These are phyloP conservation scores for Sarcophaga carnaria DNA, from an alignment of 2,888 invertebrate species.

Conservation along the genomic window DNA sequence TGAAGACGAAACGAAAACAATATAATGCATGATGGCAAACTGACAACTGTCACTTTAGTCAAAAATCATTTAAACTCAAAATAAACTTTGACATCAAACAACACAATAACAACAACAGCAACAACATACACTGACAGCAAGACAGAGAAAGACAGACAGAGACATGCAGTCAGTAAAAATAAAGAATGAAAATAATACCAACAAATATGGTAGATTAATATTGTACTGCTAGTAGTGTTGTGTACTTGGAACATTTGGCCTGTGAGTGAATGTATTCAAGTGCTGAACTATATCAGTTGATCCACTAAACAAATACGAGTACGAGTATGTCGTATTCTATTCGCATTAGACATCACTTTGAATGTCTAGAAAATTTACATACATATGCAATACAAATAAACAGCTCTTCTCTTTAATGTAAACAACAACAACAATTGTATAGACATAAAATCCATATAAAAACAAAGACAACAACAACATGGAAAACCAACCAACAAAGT, in stretches of 20 bases:
- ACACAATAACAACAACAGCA: not conserved
- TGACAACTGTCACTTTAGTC: slow-evolving; percentile 40
- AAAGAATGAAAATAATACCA: slow-evolving; percentile 27
- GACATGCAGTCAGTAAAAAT: not conserved
- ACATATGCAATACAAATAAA: not conserved
- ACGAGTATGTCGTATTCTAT: no score
- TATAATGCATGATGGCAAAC: not conserved
- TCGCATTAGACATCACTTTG: no score
- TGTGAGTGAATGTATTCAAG: not conserved
- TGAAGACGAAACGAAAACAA: not conserved
- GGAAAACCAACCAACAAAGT: not conserved
- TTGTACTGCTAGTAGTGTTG: not conserved
- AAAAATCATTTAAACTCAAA: slow-evolving; percentile 34
- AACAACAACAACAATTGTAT: not conserved
- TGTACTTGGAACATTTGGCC: not conserved
- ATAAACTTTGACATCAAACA: slow-evolving; percentile 46
- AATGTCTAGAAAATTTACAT: not conserved
- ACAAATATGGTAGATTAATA: not conserved
- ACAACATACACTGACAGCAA: not conserved
- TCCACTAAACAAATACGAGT: slow-evolving; percentile 37
- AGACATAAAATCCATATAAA: no score
- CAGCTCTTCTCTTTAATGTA: no score
- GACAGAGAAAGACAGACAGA: not conserved
- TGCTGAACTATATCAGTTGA: slow-evolving; percentile 37
- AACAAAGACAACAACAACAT: no score